phyloP scores from a whole-genome alignment of 2,797 vertebrate species.

The Numenius phaeopus region DNA sequence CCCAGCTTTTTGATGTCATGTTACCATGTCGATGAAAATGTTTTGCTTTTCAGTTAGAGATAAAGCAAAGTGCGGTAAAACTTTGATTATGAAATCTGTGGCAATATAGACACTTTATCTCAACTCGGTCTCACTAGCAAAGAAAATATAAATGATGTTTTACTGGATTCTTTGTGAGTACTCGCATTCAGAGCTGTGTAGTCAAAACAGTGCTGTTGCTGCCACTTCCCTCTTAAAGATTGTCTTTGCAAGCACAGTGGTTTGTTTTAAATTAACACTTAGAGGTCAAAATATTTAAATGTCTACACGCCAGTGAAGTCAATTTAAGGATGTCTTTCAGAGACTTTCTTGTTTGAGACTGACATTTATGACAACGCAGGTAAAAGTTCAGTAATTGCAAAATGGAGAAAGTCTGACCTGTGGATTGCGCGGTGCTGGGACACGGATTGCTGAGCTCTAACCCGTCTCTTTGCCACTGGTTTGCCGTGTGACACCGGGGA shows the following conservation, averaged over 20 bases:
- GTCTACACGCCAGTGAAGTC: neutral
- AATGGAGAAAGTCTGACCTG: neutral
- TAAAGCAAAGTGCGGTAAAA: neutral
- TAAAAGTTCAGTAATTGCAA: neutral
- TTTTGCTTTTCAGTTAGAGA: constrained; percentile 36
- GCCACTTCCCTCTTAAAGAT: neutral
- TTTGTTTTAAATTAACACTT: neutral
- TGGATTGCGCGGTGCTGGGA: neutral
- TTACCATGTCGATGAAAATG: constrained; percentile 33
- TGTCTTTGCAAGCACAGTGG: neutral
- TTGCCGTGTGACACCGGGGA: neutral
- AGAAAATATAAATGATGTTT: neutral
- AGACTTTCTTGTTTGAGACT: neutral
- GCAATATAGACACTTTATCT: neutral
- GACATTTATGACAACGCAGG: neutral
- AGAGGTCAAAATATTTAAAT: neutral
- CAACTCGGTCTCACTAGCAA: neutral
- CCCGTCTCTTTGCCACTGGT: neutral
- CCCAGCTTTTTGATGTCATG: constrained; percentile 27
- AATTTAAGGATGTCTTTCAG: neutral
- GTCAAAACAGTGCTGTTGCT: neutral
- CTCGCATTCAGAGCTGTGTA: neutral
- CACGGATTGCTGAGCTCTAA: neutral
- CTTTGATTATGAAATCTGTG: neutral
- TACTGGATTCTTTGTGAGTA: neutral